Evolutionary conservation across 2,113 vertebrate genomes (phyloP), one percentile per base, ranked within the genome.

Genomic region (Dipodomys spectabilis): DNA sequence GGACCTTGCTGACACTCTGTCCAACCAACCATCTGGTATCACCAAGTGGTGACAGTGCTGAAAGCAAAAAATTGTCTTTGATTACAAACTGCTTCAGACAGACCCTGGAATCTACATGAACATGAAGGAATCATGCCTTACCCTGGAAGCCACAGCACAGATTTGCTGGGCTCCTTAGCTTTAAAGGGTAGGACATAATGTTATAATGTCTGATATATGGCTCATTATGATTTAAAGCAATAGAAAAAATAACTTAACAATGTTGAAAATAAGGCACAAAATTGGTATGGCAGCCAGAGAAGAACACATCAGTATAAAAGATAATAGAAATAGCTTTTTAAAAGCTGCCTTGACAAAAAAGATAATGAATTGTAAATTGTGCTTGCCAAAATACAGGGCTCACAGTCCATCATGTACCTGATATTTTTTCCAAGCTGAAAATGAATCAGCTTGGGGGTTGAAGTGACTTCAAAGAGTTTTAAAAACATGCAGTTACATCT

Each of bases 381-480:
- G 28, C 73, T 90, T 93, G 73, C 85, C 74, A 90, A 92, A 96
- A 92, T 82, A 35, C 4, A 82, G 67, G 28, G 93, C 65, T 94
- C 45, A 39, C 44, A 90, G 85, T 92, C 85, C 45, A 60, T 45
- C 39, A 25, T 73, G 30, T 45, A 88, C 39, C 12, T 87, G 45
- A n/a, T 32, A 35, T 35, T 88, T 79, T 91, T 90, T 79, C 83
- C 49, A 94, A 79, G 28, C 39, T 88, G 35, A 88, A 95, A 96
- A 90, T 57, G 28, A 95, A 74, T 87, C 65, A 84, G 39, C 39
- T 39, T 39, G 39, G n/a, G 32, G 45, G 32, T 79, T 92, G 62
- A 95, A 91, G 45, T 92, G 39, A 88, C 53, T 93, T 96, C 82
- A 92, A 94, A 90, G 25, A n/a, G 30, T 60, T 92, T 65, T 81